Conservation (phyloP, 1,140 invertebrate genomes). For the Brachionus paranguensis region DNA sequence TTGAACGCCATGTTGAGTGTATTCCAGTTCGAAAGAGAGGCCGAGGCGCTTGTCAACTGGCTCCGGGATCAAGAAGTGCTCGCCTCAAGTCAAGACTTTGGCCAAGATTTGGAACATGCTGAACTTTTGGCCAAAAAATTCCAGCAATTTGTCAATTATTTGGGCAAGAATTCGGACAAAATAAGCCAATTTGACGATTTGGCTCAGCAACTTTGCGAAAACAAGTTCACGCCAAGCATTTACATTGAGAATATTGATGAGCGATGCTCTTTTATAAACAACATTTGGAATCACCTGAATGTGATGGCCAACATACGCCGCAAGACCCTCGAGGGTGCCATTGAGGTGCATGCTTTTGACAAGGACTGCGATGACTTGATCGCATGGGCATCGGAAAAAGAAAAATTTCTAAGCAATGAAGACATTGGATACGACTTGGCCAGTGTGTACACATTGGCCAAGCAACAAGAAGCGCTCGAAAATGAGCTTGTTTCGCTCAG, state of each 20-base stretch:
- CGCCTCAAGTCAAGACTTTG: constrained; percentile 16
- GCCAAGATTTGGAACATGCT: constrained; percentile 37
- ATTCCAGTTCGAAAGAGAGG: constrained; percentile 19
- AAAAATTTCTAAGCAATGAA: constrained; percentile 20
- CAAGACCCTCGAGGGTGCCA: constrained; percentile 4
- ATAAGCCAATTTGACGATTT: background rate
- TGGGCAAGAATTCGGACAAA: background rate
- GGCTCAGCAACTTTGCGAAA: constrained; percentile 36
- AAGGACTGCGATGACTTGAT: constrained; percentile 37
- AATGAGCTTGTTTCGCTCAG: background rate
- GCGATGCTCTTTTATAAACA: background rate
- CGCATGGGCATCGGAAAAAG: constrained; percentile 23
- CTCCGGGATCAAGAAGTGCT: constrained; percentile 17
- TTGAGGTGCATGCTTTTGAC: constrained; percentile 29
- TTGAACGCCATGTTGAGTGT: constrained; percentile 35
- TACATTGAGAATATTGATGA: constrained; percentile 31
- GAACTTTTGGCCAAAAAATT: constrained; percentile 20
- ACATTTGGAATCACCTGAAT: background rate
- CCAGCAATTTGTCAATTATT: constrained; percentile 13
- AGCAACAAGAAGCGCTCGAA: constrained; percentile 34
- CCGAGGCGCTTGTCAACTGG: background rate
- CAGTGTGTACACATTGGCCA: constrained; percentile 32
- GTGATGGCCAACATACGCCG: background rate
- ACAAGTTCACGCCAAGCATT: background rate
- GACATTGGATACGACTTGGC: constrained; percentile 36